Conservation (phyloP, 2,888 invertebrate species). For the Athetis lepigone region DNA sequence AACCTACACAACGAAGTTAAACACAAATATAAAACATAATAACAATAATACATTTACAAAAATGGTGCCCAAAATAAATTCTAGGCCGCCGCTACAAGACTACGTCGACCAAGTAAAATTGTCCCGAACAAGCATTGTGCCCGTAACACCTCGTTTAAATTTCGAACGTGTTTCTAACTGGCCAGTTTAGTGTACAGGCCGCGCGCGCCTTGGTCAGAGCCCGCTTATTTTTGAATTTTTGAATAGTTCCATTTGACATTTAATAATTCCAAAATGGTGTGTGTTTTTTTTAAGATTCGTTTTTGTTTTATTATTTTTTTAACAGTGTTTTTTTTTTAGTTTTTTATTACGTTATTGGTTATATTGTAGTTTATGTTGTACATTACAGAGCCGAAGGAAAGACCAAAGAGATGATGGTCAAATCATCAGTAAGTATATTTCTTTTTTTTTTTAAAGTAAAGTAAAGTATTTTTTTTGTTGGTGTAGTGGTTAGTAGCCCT, state of each 20-base stretch:
- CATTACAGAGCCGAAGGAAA: slow-evolving; percentile 75
- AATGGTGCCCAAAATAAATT: slow-evolving; percentile 40
- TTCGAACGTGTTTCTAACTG: slow-evolving; percentile 74
- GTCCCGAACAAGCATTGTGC: slow-evolving; percentile 53
- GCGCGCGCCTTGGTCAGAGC: slow-evolving; percentile 75
- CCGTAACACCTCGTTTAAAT: slow-evolving; percentile 73
- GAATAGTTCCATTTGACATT: slow-evolving; percentile 54
- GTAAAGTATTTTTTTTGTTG: no score
- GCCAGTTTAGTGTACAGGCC: slow-evolving; percentile 78
- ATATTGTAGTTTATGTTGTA: slow-evolving; percentile 38
- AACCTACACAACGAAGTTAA: no score
- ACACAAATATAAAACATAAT: no score
- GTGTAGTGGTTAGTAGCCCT: no score
- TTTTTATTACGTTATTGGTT: slow-evolving; percentile 28
- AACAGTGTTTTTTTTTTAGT: slow-evolving; percentile 14
- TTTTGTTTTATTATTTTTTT: slow-evolving; percentile 1
- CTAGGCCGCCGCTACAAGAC: slow-evolving; percentile 65
- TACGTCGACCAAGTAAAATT: slow-evolving; percentile 57
- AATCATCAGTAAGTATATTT: slow-evolving; percentile 84
- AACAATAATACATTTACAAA: slow-evolving; percentile 11
- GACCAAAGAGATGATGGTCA: slow-evolving; percentile 87
- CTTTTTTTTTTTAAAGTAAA: no score
- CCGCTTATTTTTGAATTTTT: slow-evolving; percentile 60
- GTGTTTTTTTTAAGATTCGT: slow-evolving; percentile 51
- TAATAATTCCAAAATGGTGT: slow-evolving; percentile 78